These are phyloP conservation scores for Eucidaris tribuloides DNA, from an alignment of 35 echinoderm and acorn worm species.

Conservation along the genomic window DNA sequence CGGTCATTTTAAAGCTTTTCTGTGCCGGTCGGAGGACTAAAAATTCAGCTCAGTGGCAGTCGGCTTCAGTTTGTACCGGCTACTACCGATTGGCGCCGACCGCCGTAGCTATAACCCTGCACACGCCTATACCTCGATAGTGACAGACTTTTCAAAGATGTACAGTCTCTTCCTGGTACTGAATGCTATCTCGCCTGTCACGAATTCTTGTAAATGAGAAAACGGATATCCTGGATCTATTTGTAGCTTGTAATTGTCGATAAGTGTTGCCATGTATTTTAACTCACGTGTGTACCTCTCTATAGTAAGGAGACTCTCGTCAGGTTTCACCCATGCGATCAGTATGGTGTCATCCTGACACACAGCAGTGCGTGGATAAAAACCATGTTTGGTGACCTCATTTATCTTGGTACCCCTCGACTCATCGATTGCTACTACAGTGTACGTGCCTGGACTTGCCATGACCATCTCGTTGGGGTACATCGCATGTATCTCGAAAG, in stretches of 20 bases:
- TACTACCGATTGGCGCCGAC: too few species aligned
- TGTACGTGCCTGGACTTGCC: background rate
- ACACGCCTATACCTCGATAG: too few species aligned
- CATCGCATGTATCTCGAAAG: background rate
- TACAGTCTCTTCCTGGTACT: too few species aligned
- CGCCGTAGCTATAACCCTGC: too few species aligned
- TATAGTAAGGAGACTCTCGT: background rate
- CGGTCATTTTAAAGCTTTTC: too few species aligned
- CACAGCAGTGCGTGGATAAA: background rate
- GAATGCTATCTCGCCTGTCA: too few species aligned
- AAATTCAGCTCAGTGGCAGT: too few species aligned
- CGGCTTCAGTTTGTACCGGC: too few species aligned
- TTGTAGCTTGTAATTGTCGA: background rate
- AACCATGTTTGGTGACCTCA: background rate
- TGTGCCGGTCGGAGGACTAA: too few species aligned
- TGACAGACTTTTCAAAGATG: too few species aligned
- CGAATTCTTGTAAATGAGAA: too few species aligned
- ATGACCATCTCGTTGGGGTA: background rate
- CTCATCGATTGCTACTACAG: background rate
- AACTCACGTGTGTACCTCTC: background rate
- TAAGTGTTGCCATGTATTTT: background rate
- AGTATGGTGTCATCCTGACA: slow-evolving; percentile 7
- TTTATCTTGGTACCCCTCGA: background rate
- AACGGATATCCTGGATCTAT: too few species aligned
- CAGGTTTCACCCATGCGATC: background rate